Conservation (phyloP, 2,113 vertebrate species). For the Crypturellus undulatus region DNA sequence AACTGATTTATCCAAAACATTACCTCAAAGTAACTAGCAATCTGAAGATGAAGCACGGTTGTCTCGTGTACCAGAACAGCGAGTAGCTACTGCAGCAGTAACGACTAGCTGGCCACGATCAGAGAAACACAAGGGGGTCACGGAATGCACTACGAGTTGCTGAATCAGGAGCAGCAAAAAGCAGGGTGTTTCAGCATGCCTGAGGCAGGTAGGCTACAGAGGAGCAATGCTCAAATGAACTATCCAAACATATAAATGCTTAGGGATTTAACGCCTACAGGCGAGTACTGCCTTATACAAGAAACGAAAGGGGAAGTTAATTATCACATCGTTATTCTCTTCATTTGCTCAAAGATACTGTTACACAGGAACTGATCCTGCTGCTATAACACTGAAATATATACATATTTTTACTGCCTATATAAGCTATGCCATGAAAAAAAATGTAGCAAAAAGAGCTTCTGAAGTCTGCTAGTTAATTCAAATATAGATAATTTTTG, state of each 20-base stretch:
- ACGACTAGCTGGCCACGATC: neutral
- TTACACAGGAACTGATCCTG: neutral
- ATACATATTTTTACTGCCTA: neutral
- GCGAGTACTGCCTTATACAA: neutral
- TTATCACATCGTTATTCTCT: neutral
- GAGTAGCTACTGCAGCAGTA: neutral
- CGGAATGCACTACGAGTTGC: neutral
- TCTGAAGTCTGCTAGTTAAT: neutral
- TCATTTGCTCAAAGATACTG: neutral
- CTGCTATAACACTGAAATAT: neutral
- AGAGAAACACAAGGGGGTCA: fast-evolving
- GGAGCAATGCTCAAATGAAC: neutral
- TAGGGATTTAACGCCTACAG: neutral
- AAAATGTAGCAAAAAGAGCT: neutral
- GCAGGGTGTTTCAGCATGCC: neutral
- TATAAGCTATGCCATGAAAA: neutral
- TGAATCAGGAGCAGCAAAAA: neutral
- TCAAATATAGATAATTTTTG: neutral
- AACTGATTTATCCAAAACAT: neutral
- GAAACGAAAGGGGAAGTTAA: neutral
- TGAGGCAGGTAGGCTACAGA: neutral
- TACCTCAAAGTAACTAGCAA: neutral
- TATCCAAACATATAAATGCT: neutral
- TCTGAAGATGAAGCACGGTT: neutral
- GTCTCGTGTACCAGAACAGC: neutral